These are phyloP conservation scores for Epirrhoe alternata DNA, from an alignment of 2,888 invertebrate genomes.

Conservation along the genomic window DNA sequence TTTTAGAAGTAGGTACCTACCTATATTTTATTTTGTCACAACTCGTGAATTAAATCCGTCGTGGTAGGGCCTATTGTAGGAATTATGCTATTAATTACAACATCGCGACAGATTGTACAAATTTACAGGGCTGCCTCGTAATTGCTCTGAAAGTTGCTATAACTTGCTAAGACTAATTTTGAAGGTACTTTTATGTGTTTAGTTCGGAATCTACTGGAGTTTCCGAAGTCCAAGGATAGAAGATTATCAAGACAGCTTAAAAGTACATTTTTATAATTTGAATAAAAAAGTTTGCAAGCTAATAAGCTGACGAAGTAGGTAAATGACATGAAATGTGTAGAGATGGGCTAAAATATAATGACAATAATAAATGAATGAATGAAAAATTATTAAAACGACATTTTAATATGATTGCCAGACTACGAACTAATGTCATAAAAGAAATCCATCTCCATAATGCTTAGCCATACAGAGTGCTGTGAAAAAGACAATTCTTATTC, in stretches of 20 bases:
- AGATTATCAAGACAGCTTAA: conserved; percentile 39
- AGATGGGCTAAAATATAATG: too few species aligned
- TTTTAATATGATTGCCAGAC: background rate
- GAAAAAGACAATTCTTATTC: conserved; percentile 85
- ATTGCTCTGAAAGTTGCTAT: conserved; percentile 50
- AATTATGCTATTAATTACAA: conserved; percentile 65
- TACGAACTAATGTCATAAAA: background rate
- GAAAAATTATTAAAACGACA: too few species aligned
- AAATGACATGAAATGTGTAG: too few species aligned
- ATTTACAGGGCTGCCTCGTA: conserved; percentile 55
- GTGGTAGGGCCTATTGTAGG: conserved; percentile 48
- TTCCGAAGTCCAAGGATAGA: conserved; percentile 37
- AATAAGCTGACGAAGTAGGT: too few species aligned
- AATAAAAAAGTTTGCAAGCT: background rate
- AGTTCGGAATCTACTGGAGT: conserved; percentile 45
- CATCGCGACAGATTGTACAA: conserved; percentile 60
- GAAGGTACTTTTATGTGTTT: conserved; percentile 47
- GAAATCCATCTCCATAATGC: conserved; percentile 65
- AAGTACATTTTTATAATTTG: background rate
- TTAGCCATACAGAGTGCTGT: conserved; percentile 66
- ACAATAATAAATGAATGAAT: too few species aligned
- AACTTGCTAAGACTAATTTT: conserved; percentile 52
- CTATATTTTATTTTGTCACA: background rate
- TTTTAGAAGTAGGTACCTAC: too few species aligned
- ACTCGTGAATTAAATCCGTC: conserved; percentile 4